These are phyloP conservation scores for Catalaphyllia jardinei DNA, from an alignment of 64 coral and sea anemone genomes.

Conservation along the genomic window DNA sequence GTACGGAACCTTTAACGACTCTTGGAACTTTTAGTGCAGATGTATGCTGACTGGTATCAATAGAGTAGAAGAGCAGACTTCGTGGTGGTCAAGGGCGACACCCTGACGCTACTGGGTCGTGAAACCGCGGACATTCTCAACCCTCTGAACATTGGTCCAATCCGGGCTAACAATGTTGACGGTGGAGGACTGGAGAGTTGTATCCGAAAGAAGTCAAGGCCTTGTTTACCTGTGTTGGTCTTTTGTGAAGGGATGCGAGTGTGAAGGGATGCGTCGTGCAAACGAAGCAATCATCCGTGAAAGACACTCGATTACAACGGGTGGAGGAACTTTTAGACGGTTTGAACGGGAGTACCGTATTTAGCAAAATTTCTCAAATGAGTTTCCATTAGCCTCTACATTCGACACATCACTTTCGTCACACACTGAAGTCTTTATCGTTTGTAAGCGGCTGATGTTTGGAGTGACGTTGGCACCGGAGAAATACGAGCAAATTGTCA, in stretches of 20 bases:
- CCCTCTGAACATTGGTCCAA: not conserved
- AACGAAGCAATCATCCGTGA: slow-evolving; percentile 23
- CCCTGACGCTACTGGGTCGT: not conserved
- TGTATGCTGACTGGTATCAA: not conserved
- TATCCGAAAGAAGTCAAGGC: slow-evolving; percentile 19
- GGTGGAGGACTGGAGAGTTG: not conserved
- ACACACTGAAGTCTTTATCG: slow-evolving; percentile 19
- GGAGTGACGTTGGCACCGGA: slow-evolving; percentile 12
- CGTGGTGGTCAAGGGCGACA: not conserved
- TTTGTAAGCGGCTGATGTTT: slow-evolving; percentile 12
- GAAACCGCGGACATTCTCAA: not conserved
- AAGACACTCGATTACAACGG: slow-evolving; percentile 16
- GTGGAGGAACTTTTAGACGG: slow-evolving; percentile 23
- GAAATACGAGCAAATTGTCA: slow-evolving; percentile 28
- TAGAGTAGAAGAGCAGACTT: not conserved
- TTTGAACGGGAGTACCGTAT: slow-evolving; percentile 14
- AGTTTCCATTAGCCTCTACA: slow-evolving; percentile 26
- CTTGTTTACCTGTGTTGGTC: slow-evolving; percentile 48
- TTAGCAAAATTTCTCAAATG: slow-evolving; percentile 37
- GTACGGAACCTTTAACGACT: not conserved
- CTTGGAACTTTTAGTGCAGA: not conserved
- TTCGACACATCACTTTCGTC: slow-evolving; percentile 1
- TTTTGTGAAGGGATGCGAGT: slow-evolving; percentile 52
- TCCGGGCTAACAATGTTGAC: not conserved
- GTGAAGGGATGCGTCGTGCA: not conserved